These are phyloP conservation scores for Erpornis zantholeuca DNA, from an alignment of 2,113 vertebrate species.

Conservation along the genomic window DNA sequence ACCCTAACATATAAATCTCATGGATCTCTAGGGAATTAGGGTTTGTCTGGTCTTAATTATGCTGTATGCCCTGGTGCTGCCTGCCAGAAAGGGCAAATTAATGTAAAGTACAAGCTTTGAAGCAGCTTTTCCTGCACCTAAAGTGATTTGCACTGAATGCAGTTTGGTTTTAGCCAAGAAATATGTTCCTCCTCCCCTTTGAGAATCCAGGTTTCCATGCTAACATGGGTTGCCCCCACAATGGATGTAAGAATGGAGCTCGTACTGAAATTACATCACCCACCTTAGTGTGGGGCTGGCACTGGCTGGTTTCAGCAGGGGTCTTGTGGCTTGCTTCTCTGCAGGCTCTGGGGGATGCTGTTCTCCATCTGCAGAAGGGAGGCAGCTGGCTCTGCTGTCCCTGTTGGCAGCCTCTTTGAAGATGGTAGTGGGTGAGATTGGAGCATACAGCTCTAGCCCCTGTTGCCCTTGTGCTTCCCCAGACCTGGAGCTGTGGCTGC, in stretches of 20 bases:
- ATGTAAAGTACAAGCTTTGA: background rate
- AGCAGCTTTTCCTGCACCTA: background rate
- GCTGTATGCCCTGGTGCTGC: background rate
- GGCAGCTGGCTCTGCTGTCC: background rate
- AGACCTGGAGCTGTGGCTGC: background rate
- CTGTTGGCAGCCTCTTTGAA: background rate
- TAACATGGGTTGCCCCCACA: background rate
- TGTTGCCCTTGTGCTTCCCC: background rate
- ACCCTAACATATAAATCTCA: background rate
- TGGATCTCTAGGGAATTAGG: background rate
- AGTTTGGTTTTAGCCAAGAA: background rate
- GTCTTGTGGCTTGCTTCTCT: background rate
- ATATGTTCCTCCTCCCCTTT: background rate
- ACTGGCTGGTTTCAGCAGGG: background rate
- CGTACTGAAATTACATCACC: background rate
- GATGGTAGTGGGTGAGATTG: background rate
- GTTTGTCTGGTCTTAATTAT: background rate
- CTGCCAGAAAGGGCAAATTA: background rate
- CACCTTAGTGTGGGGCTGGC: background rate
- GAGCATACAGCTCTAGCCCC: background rate
- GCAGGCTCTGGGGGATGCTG: background rate
- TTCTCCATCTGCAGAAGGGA: background rate
- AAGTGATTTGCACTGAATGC: background rate
- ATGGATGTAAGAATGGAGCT: background rate
- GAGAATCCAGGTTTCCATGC: background rate